phyloP scores from a whole-genome alignment of 2,888 invertebrate genomes.

The Seira musarum region DNA sequence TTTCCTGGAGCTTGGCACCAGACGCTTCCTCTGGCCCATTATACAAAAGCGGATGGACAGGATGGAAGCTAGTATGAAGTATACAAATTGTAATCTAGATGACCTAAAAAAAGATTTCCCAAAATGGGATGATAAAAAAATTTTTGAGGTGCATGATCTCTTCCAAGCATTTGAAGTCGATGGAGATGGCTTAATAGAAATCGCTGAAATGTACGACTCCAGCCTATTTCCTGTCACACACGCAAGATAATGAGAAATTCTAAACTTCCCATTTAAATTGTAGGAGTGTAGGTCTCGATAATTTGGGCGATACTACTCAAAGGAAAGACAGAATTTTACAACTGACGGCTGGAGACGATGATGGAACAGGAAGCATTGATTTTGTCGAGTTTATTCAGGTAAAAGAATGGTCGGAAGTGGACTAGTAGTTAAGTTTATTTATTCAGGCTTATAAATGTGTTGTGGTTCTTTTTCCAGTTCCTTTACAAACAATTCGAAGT shows the following conservation, averaged over 20 bases:
- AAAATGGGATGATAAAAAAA: conserved; percentile 65
- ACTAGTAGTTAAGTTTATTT: neutral
- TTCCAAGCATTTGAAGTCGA: conserved; percentile 69
- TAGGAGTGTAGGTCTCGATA: conserved; percentile 68
- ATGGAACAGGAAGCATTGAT: conserved; percentile 68
- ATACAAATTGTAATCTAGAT: conserved; percentile 62
- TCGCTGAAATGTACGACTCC: conserved; percentile 64
- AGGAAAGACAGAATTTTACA: conserved; percentile 63
- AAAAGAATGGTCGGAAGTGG: neutral
- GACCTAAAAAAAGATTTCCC: conserved; percentile 61
- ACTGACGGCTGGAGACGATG: conserved; percentile 64
- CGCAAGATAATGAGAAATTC: neutral
- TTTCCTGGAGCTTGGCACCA: conserved; percentile 60
- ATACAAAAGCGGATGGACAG: conserved; percentile 65
- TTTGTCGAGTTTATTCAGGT: conserved; percentile 68
- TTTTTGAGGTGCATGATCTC: conserved; percentile 67
- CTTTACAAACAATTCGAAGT: conserved; percentile 60
- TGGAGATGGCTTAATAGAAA: conserved; percentile 69
- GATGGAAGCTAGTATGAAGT: conserved; percentile 66
- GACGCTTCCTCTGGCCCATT: conserved; percentile 61
- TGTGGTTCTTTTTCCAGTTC: no score
- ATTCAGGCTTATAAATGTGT: conserved; percentile 26
- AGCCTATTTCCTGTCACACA: neutral
- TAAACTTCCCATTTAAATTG: neutral
- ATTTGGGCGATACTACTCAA: conserved; percentile 65